Evolutionary conservation across 2,797 vertebrate genomes (phyloP).

Genomic region (Sebastes reedi): DNA sequence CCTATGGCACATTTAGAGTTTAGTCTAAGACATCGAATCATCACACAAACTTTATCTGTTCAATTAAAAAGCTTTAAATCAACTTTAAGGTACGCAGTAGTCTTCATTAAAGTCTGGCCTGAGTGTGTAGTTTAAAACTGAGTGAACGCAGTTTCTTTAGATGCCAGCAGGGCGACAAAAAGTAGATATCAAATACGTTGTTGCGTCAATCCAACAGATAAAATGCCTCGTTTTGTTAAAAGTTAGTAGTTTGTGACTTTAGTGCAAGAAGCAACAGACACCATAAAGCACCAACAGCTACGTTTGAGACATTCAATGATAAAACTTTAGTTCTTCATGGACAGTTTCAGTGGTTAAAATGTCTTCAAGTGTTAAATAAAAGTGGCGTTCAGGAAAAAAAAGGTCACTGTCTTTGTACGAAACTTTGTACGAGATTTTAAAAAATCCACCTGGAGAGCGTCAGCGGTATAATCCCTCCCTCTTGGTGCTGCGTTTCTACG

Average conservation of each 20-base stretch:
- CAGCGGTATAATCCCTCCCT: background rate
- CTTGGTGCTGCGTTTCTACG: background rate
- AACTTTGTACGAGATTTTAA: background rate
- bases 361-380: constrained; percentile 31
- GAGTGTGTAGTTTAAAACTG: background rate
- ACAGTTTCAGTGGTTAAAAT: constrained; percentile 2
- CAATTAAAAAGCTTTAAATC: background rate
- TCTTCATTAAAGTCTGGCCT: background rate
- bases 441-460: background rate
- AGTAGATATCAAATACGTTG: background rate
- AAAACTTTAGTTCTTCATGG: background rate
- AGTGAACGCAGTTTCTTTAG: background rate
- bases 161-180: background rate
- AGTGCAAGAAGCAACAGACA: constrained; percentile 44
- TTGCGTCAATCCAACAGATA: background rate
- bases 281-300: background rate
- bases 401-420: background rate
- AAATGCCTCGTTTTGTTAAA: background rate
- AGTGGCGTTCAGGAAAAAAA: background rate
- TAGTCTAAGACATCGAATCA: background rate
- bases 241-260: constrained; percentile 30
- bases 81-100: background rate
- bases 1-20: background rate
- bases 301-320: background rate
- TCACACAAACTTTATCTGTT: background rate